These are phyloP conservation scores for Apodemia mormo DNA, from an alignment of 2,888 invertebrate species.

Conservation along the genomic window DNA sequence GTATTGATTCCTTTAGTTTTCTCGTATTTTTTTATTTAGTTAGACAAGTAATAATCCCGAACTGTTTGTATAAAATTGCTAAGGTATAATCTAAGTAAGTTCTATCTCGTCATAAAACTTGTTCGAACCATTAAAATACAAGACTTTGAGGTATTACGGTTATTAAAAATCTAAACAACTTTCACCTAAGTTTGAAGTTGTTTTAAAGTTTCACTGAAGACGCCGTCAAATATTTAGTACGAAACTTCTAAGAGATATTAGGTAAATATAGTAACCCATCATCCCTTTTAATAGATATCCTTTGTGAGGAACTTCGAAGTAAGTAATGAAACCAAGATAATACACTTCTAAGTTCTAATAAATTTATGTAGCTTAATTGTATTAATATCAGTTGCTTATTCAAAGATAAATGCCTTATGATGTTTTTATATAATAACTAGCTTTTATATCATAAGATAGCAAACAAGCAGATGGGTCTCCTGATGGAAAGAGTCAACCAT, in stretches of 20 bases:
- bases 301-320: slow-evolving; percentile 1
- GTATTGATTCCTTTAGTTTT: no score
- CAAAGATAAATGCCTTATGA: no score
- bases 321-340: slow-evolving; percentile 5
- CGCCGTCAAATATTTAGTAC: slow-evolving; percentile 11
- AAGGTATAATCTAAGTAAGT: neutral
- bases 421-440: neutral
- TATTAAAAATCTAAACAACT: neutral
- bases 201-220: slow-evolving; percentile 9
- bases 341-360: neutral
- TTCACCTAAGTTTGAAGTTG: slow-evolving; percentile 6
- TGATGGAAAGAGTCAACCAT: no score
- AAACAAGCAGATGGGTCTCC: no score
- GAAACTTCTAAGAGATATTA: slow-evolving; percentile 3
- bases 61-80: neutral
- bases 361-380: neutral
- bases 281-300: slow-evolving; percentile 8
- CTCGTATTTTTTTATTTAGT: no score
- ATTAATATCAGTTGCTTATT: neutral
- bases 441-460: neutral
- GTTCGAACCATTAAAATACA: neutral
- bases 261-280: slow-evolving; percentile 10
- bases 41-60: neutral
- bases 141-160: neutral
- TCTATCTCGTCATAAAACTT: neutral